Evolutionary conservation across 2,888 invertebrate species (phyloP), one percentile per base, ranked within the genome.

Genomic region (Lissonota sp.): DNA sequence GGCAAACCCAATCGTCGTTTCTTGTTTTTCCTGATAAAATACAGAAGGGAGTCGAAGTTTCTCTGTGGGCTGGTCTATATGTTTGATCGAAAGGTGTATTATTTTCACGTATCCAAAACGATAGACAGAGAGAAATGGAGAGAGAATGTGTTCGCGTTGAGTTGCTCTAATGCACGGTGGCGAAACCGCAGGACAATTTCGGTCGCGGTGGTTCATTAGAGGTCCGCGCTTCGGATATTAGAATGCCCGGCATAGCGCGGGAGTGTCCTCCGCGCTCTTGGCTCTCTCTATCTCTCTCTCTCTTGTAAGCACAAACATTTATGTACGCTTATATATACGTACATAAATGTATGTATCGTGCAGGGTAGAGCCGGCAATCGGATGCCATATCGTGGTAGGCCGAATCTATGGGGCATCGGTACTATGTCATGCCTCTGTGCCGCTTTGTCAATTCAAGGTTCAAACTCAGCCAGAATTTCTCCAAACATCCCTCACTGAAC

Each of bases 201-300:
- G 86, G 86, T 85, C 76, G 60, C 44, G 84, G 86, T 81, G 87
- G 88, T 89, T 88, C 87, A 90, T 90, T 90, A 90, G 86, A 87
- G 86, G 84, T 73, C 58, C 83, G 79, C 85, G 85, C 81, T 79
- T 79, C 84, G 84, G 86, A 89, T 90, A 89, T 90, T 90, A 90
- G 90, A 90, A 90, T 90, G 83, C 85, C 85, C 84, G 73, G 87
- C 89, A 90, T 90, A 86, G 87, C 87, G 81, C 58, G 80, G 80
- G 71, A 76, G 82, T 83, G 81, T 82, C 80, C 73, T 44, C 14
- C 16, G 26, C 70, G 63, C 71, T 57, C 40, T 37, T 26, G 67
- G 46, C 7, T 67, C 64, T 49, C 69, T 42, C 69, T 8, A 3
- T 8, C 46, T 46, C 46, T 46, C 16, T 49, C 49, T 67, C 37